phyloP scores from a whole-genome alignment of 2,113 vertebrate species.

The Synodontis membranacea region DNA sequence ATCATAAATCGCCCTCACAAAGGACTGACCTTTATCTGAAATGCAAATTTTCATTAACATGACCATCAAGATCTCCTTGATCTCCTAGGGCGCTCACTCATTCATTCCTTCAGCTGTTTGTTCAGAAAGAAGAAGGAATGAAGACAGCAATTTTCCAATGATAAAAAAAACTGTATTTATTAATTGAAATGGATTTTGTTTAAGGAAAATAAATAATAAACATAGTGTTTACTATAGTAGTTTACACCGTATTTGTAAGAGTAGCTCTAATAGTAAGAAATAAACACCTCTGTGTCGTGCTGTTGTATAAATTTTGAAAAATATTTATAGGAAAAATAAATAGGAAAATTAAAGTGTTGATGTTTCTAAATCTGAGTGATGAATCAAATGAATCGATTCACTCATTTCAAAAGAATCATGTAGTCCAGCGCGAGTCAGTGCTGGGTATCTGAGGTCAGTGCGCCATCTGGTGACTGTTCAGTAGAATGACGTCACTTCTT shows the following conservation, averaged over 20 bases:
- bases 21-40: constrained; percentile 62
- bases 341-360: no score
- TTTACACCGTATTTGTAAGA: not conserved
- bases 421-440: no score
- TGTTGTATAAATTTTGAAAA: no score
- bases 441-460: not conserved
- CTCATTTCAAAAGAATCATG: not conserved
- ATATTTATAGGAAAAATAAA: no score
- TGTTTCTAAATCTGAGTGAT: not conserved
- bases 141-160: not conserved
- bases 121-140: not conserved
- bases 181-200: not conserved
- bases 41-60: constrained; percentile 49
- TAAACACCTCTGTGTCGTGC: not conserved
- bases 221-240: not conserved
- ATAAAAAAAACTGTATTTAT: not conserved
- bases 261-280: not conserved
- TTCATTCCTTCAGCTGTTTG: not conserved
- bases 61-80: not conserved
- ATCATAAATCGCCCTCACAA: constrained; percentile 59
- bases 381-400: not conserved
- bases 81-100: not conserved
- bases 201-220: not conserved
- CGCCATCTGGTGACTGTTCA: no score
- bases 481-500: no score